Base-by-base conservation (phyloP, 2,113 vertebrate genomes). In the Meriones unguiculatus region DNA sequence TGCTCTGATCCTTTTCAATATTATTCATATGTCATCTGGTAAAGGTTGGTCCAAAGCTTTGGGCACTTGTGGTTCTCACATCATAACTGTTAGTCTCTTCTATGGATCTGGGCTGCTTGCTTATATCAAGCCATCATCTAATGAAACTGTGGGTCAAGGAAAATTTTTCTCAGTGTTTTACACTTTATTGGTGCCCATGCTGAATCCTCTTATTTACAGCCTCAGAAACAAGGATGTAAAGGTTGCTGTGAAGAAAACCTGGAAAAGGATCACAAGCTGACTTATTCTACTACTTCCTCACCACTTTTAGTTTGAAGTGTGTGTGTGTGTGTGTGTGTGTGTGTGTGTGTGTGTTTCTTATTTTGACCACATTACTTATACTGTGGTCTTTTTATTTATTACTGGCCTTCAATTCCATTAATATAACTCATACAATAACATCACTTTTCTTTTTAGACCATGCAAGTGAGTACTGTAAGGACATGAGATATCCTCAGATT, bases 141-240 rank as follows among this genome's bases (percentile, higher is more conserved):
- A 59, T 85, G 82, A 65, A 7, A 85, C 82, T 65, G 59, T 85
- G 38, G 82, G 82, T 0, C 82, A 85, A 38, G 59, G 59, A 30
- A 85, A 85, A 65, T 46, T 85, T 65, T 85, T 85, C 59, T 85
- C 82, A 0, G 82, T 85, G 15, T 85, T 85, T 85, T 85, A 85
- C 0, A 85, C 81, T 6, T 65, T 85, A 41, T 30, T 85, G 38
- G 81, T 85, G 14, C 81, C 59, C 38, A 85, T 85, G 81, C 46
- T 85, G 59, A 85, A 85, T 28, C 87, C 94, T 18, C 50, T 95
- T 20, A 87, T 93, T 87, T 97, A 97, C 18, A 96, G 93, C 0
- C 57, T 95, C 46, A 97, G 97, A 65, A 97, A 97, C 41, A 95
- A 96, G 22, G 95, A 96, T 65, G 95, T 97, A 52, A 96, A 89